Evolutionary conservation across 2,113 vertebrate species (phyloP).

Genomic region (Rallus limicola): DNA sequence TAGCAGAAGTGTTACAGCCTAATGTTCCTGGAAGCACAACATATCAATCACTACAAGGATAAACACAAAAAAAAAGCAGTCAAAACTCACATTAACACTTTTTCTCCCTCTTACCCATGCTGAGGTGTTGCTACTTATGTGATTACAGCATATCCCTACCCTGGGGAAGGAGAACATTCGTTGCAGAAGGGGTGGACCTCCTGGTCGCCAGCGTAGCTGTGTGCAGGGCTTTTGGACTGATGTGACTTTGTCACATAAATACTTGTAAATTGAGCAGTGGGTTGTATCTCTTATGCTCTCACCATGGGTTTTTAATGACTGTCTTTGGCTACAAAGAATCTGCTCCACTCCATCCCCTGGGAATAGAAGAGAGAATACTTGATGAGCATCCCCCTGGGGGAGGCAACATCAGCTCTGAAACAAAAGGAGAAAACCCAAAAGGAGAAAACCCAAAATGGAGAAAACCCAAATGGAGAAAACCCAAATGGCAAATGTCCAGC

Average conservation of each 20-base stretch:
- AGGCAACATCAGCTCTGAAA: accelerated
- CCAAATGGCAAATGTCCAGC: not conserved
- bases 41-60: not conserved
- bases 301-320: accelerated
- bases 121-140: accelerated
- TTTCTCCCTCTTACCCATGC: not conserved
- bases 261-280: accelerated
- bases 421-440: not conserved
- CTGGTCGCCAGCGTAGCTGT: not conserved
- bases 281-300: not conserved
- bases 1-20: not conserved
- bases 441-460: not conserved
- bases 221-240: too few relatives aligned
- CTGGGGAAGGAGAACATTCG: not conserved
- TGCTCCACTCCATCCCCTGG: not conserved
- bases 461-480: not conserved
- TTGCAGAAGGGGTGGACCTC: accelerated
- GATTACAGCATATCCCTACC: not conserved
- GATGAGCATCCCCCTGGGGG: not conserved
- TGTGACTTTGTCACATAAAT: accelerated
- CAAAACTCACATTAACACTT: not conserved
- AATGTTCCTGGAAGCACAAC: not conserved
- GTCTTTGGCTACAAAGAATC: not conserved
- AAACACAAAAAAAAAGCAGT: not conserved
- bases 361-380: not conserved